A percentile compares a stretch with the other conserved stretches of the same genome.
phyloP scores from a whole-genome alignment of 1,140 invertebrate species.

The Camponotus pennsylvanicus region DNA sequence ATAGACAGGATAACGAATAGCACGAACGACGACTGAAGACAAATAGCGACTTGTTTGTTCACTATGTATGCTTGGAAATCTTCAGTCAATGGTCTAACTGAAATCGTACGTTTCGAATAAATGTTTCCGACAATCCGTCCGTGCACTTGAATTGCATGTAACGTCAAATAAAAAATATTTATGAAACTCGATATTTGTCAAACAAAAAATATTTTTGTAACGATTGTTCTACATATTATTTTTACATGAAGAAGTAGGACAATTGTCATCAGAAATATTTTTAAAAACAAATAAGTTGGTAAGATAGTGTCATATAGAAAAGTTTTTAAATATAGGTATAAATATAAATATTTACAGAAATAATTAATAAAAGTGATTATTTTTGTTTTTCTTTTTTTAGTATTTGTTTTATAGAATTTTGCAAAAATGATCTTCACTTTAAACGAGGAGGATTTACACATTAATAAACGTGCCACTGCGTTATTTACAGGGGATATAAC shows the following conservation, averaged over 20 bases:
- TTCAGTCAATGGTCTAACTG: constrained; percentile 35
- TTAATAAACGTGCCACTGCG: not conserved
- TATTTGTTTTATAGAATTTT: not conserved
- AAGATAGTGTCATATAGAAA: not conserved
- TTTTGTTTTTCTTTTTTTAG: not conserved
- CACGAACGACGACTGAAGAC: constrained; percentile 53
- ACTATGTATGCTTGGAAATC: constrained; percentile 1
- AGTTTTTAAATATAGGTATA: not conserved
- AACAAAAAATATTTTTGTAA: not conserved
- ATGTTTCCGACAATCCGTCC: not conserved
- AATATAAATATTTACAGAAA: not conserved
- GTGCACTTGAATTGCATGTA: not conserved
- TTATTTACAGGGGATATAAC: not conserved
- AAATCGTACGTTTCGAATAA: constrained; percentile 22
- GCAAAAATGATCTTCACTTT: not conserved
- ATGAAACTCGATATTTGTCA: not conserved
- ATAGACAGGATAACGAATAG: constrained; percentile 56
- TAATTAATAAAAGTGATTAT: not conserved
- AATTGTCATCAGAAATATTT: not conserved
- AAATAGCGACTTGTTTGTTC: constrained; percentile 59
- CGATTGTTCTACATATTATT: not conserved
- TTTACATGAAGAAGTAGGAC: not conserved
- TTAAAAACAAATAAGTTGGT: too few relatives aligned
- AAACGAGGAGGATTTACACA: not conserved
- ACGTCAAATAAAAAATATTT: not conserved